phyloP scores from a whole-genome alignment of 2,888 invertebrate genomes.

The Hedya salicella region DNA sequence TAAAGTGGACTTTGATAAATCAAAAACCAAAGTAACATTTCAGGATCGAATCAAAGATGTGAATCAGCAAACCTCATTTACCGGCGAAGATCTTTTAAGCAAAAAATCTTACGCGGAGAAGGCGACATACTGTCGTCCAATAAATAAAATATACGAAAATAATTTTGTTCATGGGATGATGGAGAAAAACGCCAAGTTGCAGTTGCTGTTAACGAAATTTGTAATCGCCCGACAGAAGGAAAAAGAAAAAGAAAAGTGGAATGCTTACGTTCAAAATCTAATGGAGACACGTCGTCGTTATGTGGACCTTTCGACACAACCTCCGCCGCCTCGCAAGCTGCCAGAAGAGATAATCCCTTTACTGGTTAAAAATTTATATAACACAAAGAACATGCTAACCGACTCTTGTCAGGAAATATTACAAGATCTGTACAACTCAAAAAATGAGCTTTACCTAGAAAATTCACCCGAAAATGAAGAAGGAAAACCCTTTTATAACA shows the following conservation, averaged over 20 bases:
- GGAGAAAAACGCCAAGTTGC: constrained; percentile 62
- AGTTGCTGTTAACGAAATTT: constrained; percentile 59
- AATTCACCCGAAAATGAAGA: background rate
- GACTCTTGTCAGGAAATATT: background rate
- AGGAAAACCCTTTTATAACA: background rate
- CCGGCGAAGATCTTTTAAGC: constrained; percentile 4
- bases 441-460: background rate
- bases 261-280: constrained; percentile 68
- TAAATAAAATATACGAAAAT: constrained; percentile 54
- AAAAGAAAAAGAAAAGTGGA: constrained; percentile 64
- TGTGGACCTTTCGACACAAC: constrained; percentile 35
- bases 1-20: background rate
- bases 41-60: constrained; percentile 2
- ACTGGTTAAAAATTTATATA: constrained; percentile 54
- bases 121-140: constrained; percentile 62
- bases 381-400: constrained; percentile 29
- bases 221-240: constrained; percentile 59
- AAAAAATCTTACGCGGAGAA: constrained; percentile 55
- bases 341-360: constrained; percentile 42
- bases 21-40: background rate
- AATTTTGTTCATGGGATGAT: constrained; percentile 60
- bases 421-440: constrained; percentile 6
- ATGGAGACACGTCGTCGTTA: constrained; percentile 59
- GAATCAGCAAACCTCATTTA: constrained; percentile 21
- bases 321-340: constrained; percentile 43